Percentiles rank a stretch among this genome's conserved stretches.
These are phyloP conservation scores for Halcyon senegalensis DNA, from an alignment of 2,113 vertebrate species.

Conservation along the genomic window DNA sequence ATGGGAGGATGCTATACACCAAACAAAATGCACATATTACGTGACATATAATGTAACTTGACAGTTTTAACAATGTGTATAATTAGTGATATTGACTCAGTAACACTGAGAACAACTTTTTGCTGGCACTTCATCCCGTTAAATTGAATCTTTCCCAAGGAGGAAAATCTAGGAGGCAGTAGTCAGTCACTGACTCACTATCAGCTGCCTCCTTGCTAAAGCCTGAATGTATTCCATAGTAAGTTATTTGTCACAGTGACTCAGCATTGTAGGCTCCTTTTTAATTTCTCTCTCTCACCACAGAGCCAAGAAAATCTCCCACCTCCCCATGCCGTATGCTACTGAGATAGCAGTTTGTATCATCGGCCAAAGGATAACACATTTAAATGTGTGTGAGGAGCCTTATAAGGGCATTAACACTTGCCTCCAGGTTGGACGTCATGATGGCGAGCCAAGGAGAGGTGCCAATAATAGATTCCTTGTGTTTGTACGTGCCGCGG, in stretches of 20 bases:
- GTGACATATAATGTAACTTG: neutral
- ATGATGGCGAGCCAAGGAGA: constrained; percentile 74
- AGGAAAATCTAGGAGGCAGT: constrained; percentile 75
- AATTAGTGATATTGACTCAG: constrained; percentile 70
- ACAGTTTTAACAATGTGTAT: constrained; percentile 69
- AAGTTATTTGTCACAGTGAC: constrained; percentile 82
- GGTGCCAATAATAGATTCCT: constrained; percentile 76
- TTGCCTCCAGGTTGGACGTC: constrained; percentile 80
- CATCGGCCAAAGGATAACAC: constrained; percentile 78
- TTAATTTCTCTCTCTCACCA: constrained; percentile 80
- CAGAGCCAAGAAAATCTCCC: constrained; percentile 82
- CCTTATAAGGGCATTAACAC: constrained; percentile 81
- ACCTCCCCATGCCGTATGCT: constrained; percentile 81
- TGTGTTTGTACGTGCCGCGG: constrained; percentile 66
- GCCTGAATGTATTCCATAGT: constrained; percentile 81
- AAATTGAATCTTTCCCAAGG: constrained; percentile 70
- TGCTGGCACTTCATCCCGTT: constrained; percentile 57
- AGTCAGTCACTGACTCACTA: constrained; percentile 79
- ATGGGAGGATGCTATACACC: neutral
- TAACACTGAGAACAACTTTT: constrained; percentile 57
- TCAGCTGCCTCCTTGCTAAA: constrained; percentile 78
- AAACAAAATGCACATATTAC: neutral
- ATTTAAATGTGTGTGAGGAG: constrained; percentile 75
- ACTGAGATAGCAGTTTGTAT: constrained; percentile 77
- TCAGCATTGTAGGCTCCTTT: constrained; percentile 87